Conservation (phyloP, 2,113 vertebrate species). For the Pyxicephalus adspersus region DNA sequence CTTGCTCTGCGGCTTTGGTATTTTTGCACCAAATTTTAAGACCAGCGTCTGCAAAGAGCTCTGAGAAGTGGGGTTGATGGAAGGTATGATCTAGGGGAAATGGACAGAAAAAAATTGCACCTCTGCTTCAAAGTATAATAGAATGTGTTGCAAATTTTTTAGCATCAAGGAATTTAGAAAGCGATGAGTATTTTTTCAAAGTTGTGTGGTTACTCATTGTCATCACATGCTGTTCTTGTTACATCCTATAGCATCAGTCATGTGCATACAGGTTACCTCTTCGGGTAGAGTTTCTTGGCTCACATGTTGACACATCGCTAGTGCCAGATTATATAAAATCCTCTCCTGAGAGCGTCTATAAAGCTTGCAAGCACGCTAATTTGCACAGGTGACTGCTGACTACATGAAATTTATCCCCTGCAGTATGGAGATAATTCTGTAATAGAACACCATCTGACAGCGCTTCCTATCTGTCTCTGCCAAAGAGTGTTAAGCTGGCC, state of each 20-base stretch:
- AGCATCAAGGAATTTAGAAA: too few relatives aligned
- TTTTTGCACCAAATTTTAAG: too few relatives aligned
- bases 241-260: neutral
- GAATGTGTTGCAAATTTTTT: too few relatives aligned
- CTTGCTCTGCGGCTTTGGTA: too few relatives aligned
- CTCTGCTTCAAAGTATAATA: too few relatives aligned
- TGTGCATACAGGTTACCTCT: conserved; percentile 17
- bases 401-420: conserved; percentile 22
- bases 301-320: neutral
- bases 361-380: conserved; percentile 5
- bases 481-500: neutral
- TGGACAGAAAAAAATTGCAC: too few relatives aligned
- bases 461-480: neutral
- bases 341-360: conserved; percentile 11
- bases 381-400: conserved; percentile 4
- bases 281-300: conserved; percentile 7
- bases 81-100: too few relatives aligned
- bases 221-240: neutral
- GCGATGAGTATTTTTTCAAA: neutral
- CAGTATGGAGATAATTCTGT: conserved; percentile 31
- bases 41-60: too few relatives aligned
- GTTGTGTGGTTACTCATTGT: neutral
- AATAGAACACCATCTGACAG: conserved; percentile 11
- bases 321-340: conserved; percentile 31
- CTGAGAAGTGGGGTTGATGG: too few relatives aligned